A percentile compares a stretch with the other conserved stretches of the same genome.
These are phyloP conservation scores for Sminthopsis crassicaudata DNA, from an alignment of 2,113 vertebrate genomes.

Conservation along the genomic window DNA sequence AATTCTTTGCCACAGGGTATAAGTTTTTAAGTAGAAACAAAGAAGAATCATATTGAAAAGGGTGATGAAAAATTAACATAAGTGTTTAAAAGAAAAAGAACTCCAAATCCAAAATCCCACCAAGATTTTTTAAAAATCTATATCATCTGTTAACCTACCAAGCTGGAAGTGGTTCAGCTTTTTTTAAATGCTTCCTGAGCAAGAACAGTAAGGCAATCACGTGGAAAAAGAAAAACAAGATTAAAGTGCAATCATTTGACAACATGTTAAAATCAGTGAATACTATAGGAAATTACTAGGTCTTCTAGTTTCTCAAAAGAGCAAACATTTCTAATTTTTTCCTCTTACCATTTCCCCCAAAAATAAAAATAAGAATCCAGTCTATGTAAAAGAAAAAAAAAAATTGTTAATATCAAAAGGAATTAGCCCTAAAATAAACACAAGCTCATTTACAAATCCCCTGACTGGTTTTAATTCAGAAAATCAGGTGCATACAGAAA, in stretches of 20 bases:
- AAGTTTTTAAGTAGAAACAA: neutral
- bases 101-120: neutral
- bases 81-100: neutral
- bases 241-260: constrained; percentile 25
- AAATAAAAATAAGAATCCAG: constrained; percentile 21
- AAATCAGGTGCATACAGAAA: constrained; percentile 5
- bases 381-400: neutral
- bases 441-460: constrained; percentile 25
- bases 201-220: neutral
- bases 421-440: neutral
- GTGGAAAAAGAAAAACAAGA: constrained; percentile 12
- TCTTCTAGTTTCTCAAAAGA: constrained; percentile 34
- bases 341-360: constrained; percentile 19
- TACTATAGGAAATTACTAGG: constrained; percentile 41
- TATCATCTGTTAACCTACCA: neutral
- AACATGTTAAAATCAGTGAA: constrained; percentile 47
- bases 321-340: constrained; percentile 10
- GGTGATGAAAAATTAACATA: neutral
- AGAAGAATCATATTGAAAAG: neutral
- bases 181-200: neutral
- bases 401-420: constrained; percentile 12
- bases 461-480: constrained; percentile 34
- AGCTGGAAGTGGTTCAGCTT: constrained; percentile 39
- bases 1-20: neutral
- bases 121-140: neutral